Evolutionary conservation across 2,888 invertebrate species (phyloP).

Genomic region (Euclidia mi): DNA sequence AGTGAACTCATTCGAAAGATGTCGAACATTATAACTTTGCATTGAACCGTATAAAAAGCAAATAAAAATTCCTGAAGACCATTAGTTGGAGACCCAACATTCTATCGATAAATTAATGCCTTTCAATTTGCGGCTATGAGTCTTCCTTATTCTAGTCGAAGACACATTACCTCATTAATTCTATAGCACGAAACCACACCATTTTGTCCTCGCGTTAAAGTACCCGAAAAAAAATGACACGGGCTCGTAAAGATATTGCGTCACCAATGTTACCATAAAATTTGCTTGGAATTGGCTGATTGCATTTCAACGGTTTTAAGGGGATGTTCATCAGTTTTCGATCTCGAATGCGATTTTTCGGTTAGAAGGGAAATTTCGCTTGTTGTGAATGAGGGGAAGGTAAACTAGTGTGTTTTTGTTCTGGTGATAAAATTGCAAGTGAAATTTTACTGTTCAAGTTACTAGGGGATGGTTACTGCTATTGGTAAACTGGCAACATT

Average conservation of each 20-base stretch:
- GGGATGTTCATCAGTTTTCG: background rate
- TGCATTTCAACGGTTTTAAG: conserved; percentile 1
- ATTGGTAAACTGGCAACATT: too few relatives aligned
- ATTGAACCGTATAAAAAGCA: conserved; percentile 56
- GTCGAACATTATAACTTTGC: conserved; percentile 48
- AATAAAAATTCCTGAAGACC: conserved; percentile 63
- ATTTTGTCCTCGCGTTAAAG: conserved; percentile 60
- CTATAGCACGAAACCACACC: conserved; percentile 67
- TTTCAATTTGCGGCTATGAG: conserved; percentile 70
- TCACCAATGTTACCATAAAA: conserved; percentile 22
- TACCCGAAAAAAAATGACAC: conserved; percentile 48
- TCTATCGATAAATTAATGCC: conserved; percentile 69
- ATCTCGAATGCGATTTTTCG: background rate
- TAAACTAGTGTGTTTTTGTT: too few relatives aligned
- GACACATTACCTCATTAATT: conserved; percentile 83
- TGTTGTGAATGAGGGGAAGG: too few relatives aligned
- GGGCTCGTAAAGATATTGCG: conserved; percentile 23
- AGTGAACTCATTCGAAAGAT: conserved; percentile 35
- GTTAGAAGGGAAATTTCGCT: too few relatives aligned
- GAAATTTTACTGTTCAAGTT: too few relatives aligned
- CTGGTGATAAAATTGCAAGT: too few relatives aligned
- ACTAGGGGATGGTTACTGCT: too few relatives aligned
- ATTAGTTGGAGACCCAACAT: conserved; percentile 54
- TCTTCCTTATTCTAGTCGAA: conserved; percentile 60
- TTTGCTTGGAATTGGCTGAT: conserved; percentile 19